Base-by-base conservation (phyloP, 2,113 vertebrate species). In the Hipposideros armiger region DNA sequence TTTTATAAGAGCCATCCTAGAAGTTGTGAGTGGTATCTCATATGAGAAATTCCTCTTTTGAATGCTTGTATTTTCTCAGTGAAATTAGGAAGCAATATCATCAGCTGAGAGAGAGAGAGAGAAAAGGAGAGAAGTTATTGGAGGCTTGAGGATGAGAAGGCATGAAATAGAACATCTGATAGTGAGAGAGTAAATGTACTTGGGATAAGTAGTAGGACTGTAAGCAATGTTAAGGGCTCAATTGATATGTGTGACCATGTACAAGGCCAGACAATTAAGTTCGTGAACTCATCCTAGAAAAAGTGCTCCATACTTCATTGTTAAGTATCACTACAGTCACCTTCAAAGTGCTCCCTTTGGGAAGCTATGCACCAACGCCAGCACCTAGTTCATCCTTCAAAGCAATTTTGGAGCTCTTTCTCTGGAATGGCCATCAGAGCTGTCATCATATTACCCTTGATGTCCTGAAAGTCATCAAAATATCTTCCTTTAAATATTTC, bases 31-130 rank as follows among this genome's bases (percentile, higher is more conserved):
- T 24, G 45, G n/a, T 15, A 62, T 87, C 17, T 70, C 17, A 69
- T 52, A 17, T 69, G 19, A 77, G 36, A 45, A 54, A 6, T 62
- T 82, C 7, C 69, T 76, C 67, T 30, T 73, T 54, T 81, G 40
- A 66, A 58, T 66, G 9, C 11, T 74, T 36, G 24, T 60, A 88
- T 81, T 42, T 84, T 85, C 80, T 90, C n/a, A 42, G 17, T 52
- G 50, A 87, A 96, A 52, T 94, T 94, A 56, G 8, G 64, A 84
- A 94, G 19, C 4, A 47, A 45, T 64, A 70, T 62, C 10, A 91
- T 47, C 52, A 72, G 17, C 30, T 83, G 14, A 83, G 22, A 83
- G 67, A 70, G 40, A 78, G 36, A 36, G 36, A 36, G 36, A 36
- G 36, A 36, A 58, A 16, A 8, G 8, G 28, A 20, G 22, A 80